A percentile compares a stretch with the other conserved stretches of the same genome.
phyloP scores from a whole-genome alignment of 1,140 invertebrate species.

The Alviniconcha marisindica region DNA sequence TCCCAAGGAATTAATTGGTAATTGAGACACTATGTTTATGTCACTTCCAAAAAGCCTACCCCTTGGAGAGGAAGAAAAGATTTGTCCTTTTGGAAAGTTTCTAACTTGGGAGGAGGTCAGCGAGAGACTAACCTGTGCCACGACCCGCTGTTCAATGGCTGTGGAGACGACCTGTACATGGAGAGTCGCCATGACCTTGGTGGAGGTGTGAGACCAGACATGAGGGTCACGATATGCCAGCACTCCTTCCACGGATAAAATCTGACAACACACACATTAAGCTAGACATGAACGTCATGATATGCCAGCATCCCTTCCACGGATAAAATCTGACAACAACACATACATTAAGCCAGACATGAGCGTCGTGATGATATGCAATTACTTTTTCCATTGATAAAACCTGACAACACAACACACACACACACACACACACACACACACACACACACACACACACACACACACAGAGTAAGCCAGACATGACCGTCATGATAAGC shows the following conservation, averaged over 20 bases:
- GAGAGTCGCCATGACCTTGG: constrained; percentile 73
- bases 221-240: constrained; percentile 75
- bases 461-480: too few species aligned
- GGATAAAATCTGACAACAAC: constrained; percentile 73
- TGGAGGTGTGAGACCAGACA: constrained; percentile 77
- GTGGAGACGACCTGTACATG: constrained; percentile 75
- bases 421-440: too few species aligned
- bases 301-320: constrained; percentile 76
- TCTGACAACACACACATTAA: too few species aligned
- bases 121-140: constrained; percentile 68
- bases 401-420: too few species aligned
- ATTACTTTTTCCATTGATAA: constrained; percentile 75
- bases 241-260: constrained; percentile 76
- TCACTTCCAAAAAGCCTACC: too few species aligned
- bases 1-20: too few species aligned
- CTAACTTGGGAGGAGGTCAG: too few species aligned
- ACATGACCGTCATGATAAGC: constrained; percentile 76
- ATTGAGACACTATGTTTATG: too few species aligned
- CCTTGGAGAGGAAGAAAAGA: too few species aligned
- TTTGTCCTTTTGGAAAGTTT: too few species aligned
- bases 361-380: constrained; percentile 75
- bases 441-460: too few species aligned
- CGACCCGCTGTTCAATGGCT: constrained; percentile 75
- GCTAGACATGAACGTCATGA: constrained; percentile 77
- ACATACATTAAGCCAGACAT: too few species aligned